Evolutionary conservation across 1,140 invertebrate genomes (phyloP).

Genomic region (Semibalanus balanoides): DNA sequence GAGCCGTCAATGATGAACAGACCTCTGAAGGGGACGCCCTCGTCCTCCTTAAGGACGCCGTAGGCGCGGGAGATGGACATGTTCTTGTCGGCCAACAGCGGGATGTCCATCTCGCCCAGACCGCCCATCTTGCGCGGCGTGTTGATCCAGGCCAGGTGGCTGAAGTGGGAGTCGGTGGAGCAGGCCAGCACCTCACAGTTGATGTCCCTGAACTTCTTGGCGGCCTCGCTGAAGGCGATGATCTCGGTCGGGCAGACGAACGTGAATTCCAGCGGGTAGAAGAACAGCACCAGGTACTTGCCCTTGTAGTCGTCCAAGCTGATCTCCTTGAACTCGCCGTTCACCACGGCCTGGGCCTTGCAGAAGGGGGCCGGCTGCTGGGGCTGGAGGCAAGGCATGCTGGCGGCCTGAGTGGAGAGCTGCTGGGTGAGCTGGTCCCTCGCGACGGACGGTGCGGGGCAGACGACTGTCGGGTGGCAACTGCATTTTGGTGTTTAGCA

Average conservation of each 20-base stretch:
- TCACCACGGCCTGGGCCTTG: constrained; percentile 41
- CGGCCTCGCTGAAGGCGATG: constrained; percentile 77
- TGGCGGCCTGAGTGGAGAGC: background rate
- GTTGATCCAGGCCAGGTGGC: constrained; percentile 54
- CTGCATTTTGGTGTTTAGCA: too few relatives aligned
- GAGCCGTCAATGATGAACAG: constrained; percentile 94
- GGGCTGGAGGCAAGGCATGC: background rate
- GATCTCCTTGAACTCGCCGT: constrained; percentile 42
- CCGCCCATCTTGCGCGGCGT: constrained; percentile 90
- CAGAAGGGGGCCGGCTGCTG: constrained; percentile 38
- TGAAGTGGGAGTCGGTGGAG: constrained; percentile 37
- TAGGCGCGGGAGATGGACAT: constrained; percentile 72
- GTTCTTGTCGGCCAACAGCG: constrained; percentile 86
- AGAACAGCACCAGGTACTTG: constrained; percentile 47
- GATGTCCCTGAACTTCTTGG: constrained; percentile 66
- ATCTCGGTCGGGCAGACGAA: constrained; percentile 96
- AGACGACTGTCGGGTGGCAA: too few relatives aligned
- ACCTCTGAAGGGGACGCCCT: constrained; percentile 86
- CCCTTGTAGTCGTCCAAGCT: constrained; percentile 40
- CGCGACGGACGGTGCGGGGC: too few relatives aligned
- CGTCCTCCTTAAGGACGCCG: constrained; percentile 84
- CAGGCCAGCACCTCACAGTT: constrained; percentile 46
- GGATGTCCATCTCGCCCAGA: constrained; percentile 89
- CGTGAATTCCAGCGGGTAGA: constrained; percentile 54
- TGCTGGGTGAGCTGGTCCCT: too few relatives aligned